Conservation (phyloP, 2,888 invertebrate genomes). For the Acrobasis repandana region DNA sequence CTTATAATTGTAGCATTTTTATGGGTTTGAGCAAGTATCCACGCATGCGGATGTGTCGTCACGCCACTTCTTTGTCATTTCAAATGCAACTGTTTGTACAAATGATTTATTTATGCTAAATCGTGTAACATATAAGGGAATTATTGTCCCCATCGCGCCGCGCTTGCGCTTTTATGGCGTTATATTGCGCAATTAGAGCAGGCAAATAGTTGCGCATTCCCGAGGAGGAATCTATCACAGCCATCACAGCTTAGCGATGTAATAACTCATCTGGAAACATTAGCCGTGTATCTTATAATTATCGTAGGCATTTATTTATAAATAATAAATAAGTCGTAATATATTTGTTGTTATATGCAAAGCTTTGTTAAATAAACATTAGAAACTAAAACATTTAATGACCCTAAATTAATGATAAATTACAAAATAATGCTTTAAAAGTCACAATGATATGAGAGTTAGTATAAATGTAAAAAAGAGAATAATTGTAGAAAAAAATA, state of each 20-base stretch:
- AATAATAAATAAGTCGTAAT: too few species aligned
- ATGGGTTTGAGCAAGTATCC: neutral
- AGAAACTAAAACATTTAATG: too few species aligned
- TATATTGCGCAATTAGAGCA: slow-evolving; percentile 12
- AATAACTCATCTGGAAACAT: slow-evolving; percentile 9
- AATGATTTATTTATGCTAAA: slow-evolving; percentile 12
- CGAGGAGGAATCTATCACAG: slow-evolving; percentile 1
- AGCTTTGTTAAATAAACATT: neutral
- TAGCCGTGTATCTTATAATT: neutral
- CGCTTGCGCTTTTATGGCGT: neutral
- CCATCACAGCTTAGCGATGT: slow-evolving; percentile 11
- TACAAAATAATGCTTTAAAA: too few species aligned
- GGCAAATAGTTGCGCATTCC: slow-evolving; percentile 5
- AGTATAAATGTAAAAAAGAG: too few species aligned
- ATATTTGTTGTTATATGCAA: neutral
- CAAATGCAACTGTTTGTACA: neutral
- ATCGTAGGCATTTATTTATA: too few species aligned
- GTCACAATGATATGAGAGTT: too few species aligned
- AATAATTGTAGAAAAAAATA: too few species aligned
- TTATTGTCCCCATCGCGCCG: neutral
- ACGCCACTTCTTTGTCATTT: slow-evolving; percentile 15
- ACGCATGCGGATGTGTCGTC: slow-evolving; percentile 8
- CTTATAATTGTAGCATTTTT: neutral
- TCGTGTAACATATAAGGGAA: slow-evolving; percentile 6
- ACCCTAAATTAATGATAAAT: too few species aligned